These are phyloP conservation scores for Mirza zaza DNA, from an alignment of 2,113 vertebrate species.

Conservation along the genomic window DNA sequence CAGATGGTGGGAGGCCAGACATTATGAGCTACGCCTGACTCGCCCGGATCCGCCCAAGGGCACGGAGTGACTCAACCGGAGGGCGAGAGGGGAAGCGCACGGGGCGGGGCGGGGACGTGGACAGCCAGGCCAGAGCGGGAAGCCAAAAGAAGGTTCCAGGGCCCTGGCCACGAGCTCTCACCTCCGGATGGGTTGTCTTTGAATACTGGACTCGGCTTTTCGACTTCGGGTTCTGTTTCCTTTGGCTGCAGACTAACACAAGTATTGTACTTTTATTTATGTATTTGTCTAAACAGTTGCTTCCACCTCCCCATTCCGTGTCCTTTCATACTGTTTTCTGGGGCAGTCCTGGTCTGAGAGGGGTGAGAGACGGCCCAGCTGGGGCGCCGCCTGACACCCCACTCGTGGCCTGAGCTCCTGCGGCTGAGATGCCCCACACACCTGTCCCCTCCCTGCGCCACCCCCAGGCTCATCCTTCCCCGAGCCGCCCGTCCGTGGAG, in stretches of 20 bases:
- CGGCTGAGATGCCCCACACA: too few relatives aligned
- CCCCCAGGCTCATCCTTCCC: background rate
- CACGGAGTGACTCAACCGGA: rapidly evolving
- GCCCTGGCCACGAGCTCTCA: rapidly evolving
- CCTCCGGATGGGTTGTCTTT: background rate
- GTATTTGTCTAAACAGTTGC: background rate
- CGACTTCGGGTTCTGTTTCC: background rate
- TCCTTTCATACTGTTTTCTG: background rate
- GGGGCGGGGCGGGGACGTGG: background rate
- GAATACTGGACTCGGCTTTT: background rate
- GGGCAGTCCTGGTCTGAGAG: too few relatives aligned
- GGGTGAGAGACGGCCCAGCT: background rate
- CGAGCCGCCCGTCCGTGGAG: background rate
- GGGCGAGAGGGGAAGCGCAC: background rate
- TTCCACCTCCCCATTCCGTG: background rate
- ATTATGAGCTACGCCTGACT: background rate
- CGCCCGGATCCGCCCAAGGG: background rate
- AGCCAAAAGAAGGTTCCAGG: background rate
- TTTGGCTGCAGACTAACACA: background rate
- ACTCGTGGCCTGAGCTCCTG: rapidly evolving
- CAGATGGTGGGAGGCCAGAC: rapidly evolving
- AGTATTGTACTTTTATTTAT: too few relatives aligned
- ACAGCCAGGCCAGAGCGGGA: rapidly evolving
- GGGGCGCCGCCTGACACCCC: background rate
- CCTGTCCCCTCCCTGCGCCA: too few relatives aligned